phyloP scores from a whole-genome alignment of 2,888 invertebrate genomes.

The Parnassius glacialis region DNA sequence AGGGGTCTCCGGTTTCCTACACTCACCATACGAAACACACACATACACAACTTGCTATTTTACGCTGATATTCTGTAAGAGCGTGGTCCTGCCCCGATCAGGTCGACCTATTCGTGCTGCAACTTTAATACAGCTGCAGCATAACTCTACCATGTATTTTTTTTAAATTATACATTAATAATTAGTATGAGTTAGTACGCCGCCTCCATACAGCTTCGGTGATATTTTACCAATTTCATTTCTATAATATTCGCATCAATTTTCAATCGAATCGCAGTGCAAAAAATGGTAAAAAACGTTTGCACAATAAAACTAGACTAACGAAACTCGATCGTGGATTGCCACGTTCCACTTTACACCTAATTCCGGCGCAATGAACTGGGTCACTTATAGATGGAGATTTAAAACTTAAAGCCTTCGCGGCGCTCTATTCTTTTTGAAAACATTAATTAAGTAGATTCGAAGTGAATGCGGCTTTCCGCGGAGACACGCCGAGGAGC shows the following conservation, averaged over 20 bases:
- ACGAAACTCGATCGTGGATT: conserved; percentile 5
- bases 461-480: conserved; percentile 35
- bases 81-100: too few relatives aligned
- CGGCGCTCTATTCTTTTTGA: conserved; percentile 10
- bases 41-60: too few relatives aligned
- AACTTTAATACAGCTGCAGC: too few relatives aligned
- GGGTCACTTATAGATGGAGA: conserved; percentile 16
- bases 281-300: not conserved
- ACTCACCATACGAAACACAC: too few relatives aligned
- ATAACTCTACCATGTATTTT: too few relatives aligned
- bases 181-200: too few relatives aligned
- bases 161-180: too few relatives aligned
- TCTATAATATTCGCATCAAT: not conserved
- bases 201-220: too few relatives aligned
- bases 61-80: too few relatives aligned
- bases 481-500: conserved; percentile 40
- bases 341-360: conserved; percentile 13
- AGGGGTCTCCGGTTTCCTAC: too few relatives aligned
- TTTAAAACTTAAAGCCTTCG: conserved; percentile 7
- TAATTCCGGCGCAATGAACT: conserved; percentile 2
- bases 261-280: not conserved
- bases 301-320: not conserved
- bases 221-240: not conserved
- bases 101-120: too few relatives aligned
- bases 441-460: conserved; percentile 42